Conservation (phyloP, 2,888 invertebrate genomes). For the Brassicogethes aeneus region DNA sequence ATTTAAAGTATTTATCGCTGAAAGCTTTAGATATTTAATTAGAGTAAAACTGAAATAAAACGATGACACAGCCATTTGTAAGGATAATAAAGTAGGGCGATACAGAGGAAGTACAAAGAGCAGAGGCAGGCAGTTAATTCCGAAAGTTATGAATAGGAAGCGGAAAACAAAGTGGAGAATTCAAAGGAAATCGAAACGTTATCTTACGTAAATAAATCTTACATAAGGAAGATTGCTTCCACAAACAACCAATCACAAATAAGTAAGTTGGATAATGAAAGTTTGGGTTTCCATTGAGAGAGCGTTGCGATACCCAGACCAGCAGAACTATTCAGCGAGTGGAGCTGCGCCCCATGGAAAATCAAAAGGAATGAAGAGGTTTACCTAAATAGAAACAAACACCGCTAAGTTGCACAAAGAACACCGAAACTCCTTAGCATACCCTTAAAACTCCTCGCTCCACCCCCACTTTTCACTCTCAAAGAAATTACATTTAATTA, state of each 20-base stretch:
- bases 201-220: constrained; percentile 33
- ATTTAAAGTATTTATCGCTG: too few relatives aligned
- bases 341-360: constrained; percentile 39
- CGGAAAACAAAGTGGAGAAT: not conserved
- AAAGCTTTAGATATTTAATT: too few relatives aligned
- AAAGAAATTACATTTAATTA: too few relatives aligned
- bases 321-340: constrained; percentile 37
- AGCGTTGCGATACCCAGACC: constrained; percentile 29
- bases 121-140: not conserved
- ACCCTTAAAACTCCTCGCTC: not conserved
- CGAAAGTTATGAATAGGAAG: not conserved
- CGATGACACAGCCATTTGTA: too few relatives aligned
- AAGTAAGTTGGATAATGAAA: constrained; percentile 36
- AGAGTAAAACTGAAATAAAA: too few relatives aligned
- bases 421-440: not conserved
- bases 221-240: constrained; percentile 37
- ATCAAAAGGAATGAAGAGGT: constrained; percentile 40
- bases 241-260: constrained; percentile 36
- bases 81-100: too few relatives aligned
- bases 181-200: constrained; percentile 16
- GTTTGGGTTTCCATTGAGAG: constrained; percentile 30
- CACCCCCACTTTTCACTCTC: not conserved
- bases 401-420: constrained; percentile 31
- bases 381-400: constrained; percentile 41
- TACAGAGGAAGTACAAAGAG: not conserved